Evolutionary conservation across 2,797 vertebrate genomes (phyloP).

Genomic region (Ptychobarbus kaznakovi): DNA sequence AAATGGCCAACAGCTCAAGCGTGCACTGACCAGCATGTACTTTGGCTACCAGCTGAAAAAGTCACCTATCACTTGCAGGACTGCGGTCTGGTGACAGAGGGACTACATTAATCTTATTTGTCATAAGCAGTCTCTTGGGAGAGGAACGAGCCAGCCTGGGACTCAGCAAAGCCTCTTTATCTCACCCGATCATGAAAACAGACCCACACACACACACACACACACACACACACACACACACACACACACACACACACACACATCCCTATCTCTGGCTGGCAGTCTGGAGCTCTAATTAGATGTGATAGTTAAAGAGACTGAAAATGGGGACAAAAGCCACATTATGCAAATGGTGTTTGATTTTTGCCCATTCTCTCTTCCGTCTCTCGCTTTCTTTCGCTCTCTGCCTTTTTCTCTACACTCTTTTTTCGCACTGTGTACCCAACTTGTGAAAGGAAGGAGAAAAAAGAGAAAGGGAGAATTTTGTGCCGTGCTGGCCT

Average conservation of each 20-base stretch:
- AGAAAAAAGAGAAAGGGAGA: constrained; percentile 50
- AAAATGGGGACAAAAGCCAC: constrained; percentile 76
- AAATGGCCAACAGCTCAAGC: constrained; percentile 46
- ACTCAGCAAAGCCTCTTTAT: constrained; percentile 66
- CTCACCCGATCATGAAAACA: constrained; percentile 62
- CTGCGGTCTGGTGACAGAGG: constrained; percentile 55
- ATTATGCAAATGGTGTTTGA: constrained; percentile 78
- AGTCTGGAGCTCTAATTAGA: constrained; percentile 81
- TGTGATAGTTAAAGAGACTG: constrained; percentile 75
- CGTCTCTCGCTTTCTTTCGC: constrained; percentile 55
- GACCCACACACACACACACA: constrained; percentile 39
- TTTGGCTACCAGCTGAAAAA: constrained; percentile 55
- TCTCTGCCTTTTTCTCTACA: constrained; percentile 54
- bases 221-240: constrained; percentile 16
- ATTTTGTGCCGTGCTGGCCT: constrained; percentile 56
- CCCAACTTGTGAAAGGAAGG: constrained; percentile 53
- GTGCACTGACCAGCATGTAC: constrained; percentile 49
- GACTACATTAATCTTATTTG: constrained; percentile 67
- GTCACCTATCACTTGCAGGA: constrained; percentile 59
- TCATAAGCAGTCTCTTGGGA: constrained; percentile 66
- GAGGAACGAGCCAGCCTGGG: constrained; percentile 55
- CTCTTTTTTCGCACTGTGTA: constrained; percentile 62
- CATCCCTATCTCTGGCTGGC: constrained; percentile 68
- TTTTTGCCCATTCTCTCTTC: constrained; percentile 67
- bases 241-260: constrained; percentile 36